Percentiles rank a stretch among this genome's conserved stretches.
Conservation (phyloP, 2,797 vertebrate species). For the Molossus molossus region DNA sequence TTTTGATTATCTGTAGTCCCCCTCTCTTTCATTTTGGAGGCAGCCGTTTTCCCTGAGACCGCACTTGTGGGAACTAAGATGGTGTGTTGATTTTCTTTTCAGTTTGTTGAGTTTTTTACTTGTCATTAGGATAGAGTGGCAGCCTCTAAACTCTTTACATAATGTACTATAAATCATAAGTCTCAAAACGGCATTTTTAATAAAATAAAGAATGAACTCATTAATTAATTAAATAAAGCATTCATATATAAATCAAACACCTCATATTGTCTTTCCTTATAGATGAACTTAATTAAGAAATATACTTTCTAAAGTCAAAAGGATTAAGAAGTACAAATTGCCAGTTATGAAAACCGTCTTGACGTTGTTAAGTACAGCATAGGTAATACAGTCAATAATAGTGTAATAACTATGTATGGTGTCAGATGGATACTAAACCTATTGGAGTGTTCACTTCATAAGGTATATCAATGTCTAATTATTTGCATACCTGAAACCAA, state of each 20-base stretch:
- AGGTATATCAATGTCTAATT: not conserved
- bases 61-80: not conserved
- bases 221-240: not conserved
- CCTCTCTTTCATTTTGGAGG: not conserved
- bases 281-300: constrained; percentile 4
- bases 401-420: not conserved
- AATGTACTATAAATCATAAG: not conserved
- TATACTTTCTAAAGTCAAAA: not conserved
- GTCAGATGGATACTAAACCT: not conserved
- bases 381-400: not conserved
- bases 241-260: not conserved
- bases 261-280: not conserved
- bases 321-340: not conserved
- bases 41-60: not conserved
- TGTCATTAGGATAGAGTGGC: not conserved
- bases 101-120: not conserved
- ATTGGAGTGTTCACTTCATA: not conserved
- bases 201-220: not conserved
- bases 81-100: not conserved
- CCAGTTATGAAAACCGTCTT: not conserved
- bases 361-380: not conserved
- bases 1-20: not conserved
- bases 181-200: not conserved
- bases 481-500: not conserved
- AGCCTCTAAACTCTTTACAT: not conserved